Evolutionary conservation across 30 jellyfish, hydroid and myxozoan genomes (phyloP), one percentile per base, ranked within the genome.

Genomic region (Pelagia noctiluca): DNA sequence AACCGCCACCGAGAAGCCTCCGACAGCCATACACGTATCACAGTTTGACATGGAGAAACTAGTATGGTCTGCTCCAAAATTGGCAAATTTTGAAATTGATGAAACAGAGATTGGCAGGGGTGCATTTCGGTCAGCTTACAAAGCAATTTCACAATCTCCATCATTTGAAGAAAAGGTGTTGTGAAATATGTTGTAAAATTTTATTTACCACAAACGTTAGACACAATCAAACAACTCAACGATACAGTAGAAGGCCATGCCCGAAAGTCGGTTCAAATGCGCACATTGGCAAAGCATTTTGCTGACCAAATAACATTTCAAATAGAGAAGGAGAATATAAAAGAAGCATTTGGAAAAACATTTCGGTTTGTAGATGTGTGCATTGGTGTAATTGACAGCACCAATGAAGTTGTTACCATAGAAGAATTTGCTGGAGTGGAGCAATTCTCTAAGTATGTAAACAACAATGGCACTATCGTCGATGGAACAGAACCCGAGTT

Each of bases 191-290:
- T 74, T 2, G 29, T 74, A 16, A 74, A 74, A 47, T 5, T 2
- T 16, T 74, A 42, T 52, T 81, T 74, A 2, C 48, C 78, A 3
- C n/a, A 46, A 47, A 50, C 77, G 2, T 50, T 21, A 19, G 54
- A 50, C 12, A 28, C 30, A 18, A 74, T 74, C 12, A 11, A 74
- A 30, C 11, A n/a, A 12, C 25, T 74, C 4, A n/a, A 22, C 21
- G 49, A 38, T 8, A 5, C 86, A 3, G 13, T 26, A 23, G 86
- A 74, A 47, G 12, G n/a, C 3, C 78, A 42, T 26, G 50, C 78
- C n/a, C 21, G 31, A 26, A 74, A 47, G 30, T 3, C 82, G 4
- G 78, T 71, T 12, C 84, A 71, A 71, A 71, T 71, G 84, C 84
- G 36, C n/a, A 13, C 37, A 3, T 30, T 71, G 84, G 84, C 84